phyloP scores from a whole-genome alignment of 2,113 vertebrate genomes.

The Xenus cinereus region DNA sequence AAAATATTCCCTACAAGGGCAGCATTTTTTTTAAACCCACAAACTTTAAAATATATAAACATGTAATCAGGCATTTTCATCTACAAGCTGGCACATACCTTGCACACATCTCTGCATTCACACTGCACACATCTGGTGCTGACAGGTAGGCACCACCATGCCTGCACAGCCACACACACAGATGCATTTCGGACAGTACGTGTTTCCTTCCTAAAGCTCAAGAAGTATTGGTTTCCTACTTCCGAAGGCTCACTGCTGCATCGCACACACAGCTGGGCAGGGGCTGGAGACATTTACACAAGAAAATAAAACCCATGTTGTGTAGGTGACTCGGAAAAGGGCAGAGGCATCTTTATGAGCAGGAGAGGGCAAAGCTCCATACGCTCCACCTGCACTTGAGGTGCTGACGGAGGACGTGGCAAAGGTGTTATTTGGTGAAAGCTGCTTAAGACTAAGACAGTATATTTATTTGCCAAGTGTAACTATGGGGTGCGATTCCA shows the following conservation, averaged over 20 bases:
- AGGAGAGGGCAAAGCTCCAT: background rate
- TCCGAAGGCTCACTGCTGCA: background rate
- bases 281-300: background rate
- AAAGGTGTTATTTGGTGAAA: background rate
- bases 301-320: background rate
- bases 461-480: background rate
- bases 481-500: background rate
- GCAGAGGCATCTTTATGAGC: background rate
- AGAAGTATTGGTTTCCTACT: background rate
- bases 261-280: background rate
- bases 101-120: accelerated
- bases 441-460: background rate
- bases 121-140: background rate
- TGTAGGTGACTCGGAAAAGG: background rate
- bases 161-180: background rate
- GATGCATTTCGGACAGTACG: background rate
- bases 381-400: background rate
- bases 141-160: background rate
- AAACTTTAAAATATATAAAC: background rate
- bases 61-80: background rate
- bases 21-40: background rate
- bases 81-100: background rate
- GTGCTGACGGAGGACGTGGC: background rate
- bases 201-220: background rate
- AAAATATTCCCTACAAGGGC: background rate